These are phyloP conservation scores for Montipora capricornis DNA, from an alignment of 64 coral and sea anemone genomes.

Conservation along the genomic window DNA sequence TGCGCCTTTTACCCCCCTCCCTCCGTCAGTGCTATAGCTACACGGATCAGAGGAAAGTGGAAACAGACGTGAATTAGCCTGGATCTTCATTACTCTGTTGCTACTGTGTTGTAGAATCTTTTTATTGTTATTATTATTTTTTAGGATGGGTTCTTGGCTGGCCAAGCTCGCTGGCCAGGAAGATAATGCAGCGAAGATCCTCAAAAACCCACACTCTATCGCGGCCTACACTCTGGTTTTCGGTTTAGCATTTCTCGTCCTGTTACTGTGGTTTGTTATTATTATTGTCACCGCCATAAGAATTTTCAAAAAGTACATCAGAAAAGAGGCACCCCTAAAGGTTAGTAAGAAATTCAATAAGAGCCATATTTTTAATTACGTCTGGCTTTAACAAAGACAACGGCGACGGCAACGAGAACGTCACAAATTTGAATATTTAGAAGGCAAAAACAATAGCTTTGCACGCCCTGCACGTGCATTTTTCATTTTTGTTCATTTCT, in stretches of 20 bases:
- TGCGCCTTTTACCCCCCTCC: too few relatives aligned
- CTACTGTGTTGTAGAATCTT: not conserved
- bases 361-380: too few relatives aligned
- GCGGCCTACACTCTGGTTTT: not conserved
- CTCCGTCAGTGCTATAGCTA: too few relatives aligned
- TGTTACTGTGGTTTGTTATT: conserved; percentile 2
- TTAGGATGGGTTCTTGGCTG: conserved; percentile 3
- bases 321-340: not conserved
- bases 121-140: not conserved
- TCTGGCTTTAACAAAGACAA: too few relatives aligned
- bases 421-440: too few relatives aligned
- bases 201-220: not conserved
- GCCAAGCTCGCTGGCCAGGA: conserved; percentile 32
- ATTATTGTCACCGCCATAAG: conserved; percentile 1
- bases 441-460: too few relatives aligned
- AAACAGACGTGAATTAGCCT: too few relatives aligned
- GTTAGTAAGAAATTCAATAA: not conserved
- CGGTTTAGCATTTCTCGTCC: not conserved
- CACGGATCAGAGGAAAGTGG: too few relatives aligned
- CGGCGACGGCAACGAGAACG: too few relatives aligned
- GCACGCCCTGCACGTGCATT: too few relatives aligned
- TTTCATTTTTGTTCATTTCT: too few relatives aligned
- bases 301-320: conserved; percentile 6
- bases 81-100: too few relatives aligned
- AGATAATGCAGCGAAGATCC: not conserved